These are phyloP conservation scores for Ageneiosus marmoratus DNA, from an alignment of 2,113 vertebrate genomes.

Conservation along the genomic window DNA sequence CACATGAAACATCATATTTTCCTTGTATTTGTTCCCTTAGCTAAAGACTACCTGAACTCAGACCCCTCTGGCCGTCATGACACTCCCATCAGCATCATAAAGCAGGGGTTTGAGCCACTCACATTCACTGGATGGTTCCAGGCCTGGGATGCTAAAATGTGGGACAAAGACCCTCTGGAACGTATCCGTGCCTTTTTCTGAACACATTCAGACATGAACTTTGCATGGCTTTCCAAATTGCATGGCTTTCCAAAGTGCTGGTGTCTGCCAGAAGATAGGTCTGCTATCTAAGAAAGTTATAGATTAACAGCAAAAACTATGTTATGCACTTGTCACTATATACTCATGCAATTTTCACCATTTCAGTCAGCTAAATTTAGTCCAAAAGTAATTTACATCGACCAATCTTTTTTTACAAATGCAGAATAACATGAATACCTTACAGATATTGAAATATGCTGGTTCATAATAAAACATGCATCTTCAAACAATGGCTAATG, in stretches of 20 bases:
- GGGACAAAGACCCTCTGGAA: constrained; percentile 61
- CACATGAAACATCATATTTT: neutral
- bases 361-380: neutral
- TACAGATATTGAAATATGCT: neutral
- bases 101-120: constrained; percentile 67
- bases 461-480: neutral
- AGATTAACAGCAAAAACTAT: constrained; percentile 5
- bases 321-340: neutral
- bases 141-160: constrained; percentile 71
- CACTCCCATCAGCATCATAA: constrained; percentile 60
- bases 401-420: neutral
- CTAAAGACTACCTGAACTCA: constrained; percentile 64
- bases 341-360: neutral
- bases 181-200: constrained; percentile 65
- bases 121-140: constrained; percentile 76
- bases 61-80: constrained; percentile 67
- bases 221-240: constrained; percentile 39
- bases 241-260: neutral
- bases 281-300: neutral
- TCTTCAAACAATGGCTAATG: neutral
- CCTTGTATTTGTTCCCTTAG: constrained; percentile 54
- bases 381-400: neutral
- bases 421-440: neutral
- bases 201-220: constrained; percentile 19
- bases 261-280: neutral